Percentiles rank a stretch among this genome's conserved stretches.
Conservation (phyloP, 2,113 vertebrate species). For the Rhizomys pruinosus region DNA sequence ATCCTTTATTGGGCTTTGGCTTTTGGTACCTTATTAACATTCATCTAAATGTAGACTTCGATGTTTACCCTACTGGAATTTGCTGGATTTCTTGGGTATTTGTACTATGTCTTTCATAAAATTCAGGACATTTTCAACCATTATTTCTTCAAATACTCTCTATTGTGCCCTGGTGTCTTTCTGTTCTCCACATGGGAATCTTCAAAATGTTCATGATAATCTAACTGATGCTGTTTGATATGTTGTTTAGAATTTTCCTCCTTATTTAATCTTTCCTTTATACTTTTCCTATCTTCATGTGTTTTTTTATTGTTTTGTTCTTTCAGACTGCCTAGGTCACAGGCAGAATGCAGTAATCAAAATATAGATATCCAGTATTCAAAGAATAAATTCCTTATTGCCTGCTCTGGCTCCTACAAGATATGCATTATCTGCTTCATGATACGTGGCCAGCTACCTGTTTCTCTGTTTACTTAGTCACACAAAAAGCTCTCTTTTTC, state of each 20-base stretch:
- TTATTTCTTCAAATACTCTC: not conserved
- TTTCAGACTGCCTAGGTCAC: not conserved
- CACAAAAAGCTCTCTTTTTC: not conserved
- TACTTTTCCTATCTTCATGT: not conserved
- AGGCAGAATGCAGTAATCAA: not conserved
- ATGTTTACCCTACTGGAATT: not conserved
- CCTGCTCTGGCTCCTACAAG: not conserved
- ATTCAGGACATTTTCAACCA: not conserved
- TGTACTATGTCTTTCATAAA: slow-evolving; percentile 7
- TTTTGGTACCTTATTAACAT: not conserved
- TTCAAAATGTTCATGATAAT: not conserved
- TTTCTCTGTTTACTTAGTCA: not conserved
- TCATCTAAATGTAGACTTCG: not conserved
- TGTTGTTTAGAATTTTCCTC: not conserved
- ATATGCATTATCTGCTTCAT: not conserved
- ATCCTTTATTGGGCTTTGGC: not conserved
- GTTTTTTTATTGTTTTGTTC: not conserved
- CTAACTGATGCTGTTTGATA: not conserved
- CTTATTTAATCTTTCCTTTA: not conserved
- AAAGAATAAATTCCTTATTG: not conserved
- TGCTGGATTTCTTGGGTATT: not conserved
- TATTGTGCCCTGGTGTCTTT: not conserved
- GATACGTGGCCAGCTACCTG: not conserved
- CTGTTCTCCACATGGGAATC: not conserved
- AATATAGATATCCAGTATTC: not conserved